Percentiles rank a stretch among this genome's conserved stretches.
These are phyloP conservation scores for Argynnis bischoffii DNA, from an alignment of 2,888 invertebrate species.

Conservation along the genomic window DNA sequence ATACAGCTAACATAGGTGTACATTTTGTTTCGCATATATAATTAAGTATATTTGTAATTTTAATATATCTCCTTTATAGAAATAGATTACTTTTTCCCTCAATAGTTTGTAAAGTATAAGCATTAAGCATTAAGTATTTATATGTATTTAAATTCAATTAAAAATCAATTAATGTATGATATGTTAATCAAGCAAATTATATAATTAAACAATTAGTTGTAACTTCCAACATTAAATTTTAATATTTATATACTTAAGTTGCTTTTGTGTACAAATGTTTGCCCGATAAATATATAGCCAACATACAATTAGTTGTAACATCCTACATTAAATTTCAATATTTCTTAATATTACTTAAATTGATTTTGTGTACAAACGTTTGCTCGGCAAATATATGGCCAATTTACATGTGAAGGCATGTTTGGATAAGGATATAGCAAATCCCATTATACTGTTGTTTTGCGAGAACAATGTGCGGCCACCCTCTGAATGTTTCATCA, in stretches of 20 bases:
- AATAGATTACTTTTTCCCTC: too few relatives aligned
- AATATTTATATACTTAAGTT: background rate
- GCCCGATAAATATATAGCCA: conserved; percentile 51
- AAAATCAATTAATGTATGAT: too few relatives aligned
- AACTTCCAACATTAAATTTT: background rate
- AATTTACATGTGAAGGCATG: conserved; percentile 53
- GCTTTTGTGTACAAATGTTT: conserved; percentile 32
- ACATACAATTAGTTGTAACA: too few relatives aligned
- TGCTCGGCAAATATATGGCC: conserved; percentile 51
- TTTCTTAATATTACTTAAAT: background rate
- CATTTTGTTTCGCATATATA: too few relatives aligned
- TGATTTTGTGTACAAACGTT: conserved; percentile 26
- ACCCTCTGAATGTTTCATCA: conserved; percentile 49
- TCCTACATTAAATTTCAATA: conserved; percentile 2
- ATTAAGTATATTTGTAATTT: too few relatives aligned
- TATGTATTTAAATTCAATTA: too few relatives aligned
- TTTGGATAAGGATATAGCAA: conserved; percentile 48
- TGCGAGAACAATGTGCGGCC: conserved; percentile 43
- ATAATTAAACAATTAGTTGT: too few relatives aligned
- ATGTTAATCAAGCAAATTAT: too few relatives aligned
- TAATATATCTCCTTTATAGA: too few relatives aligned
- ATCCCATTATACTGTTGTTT: conserved; percentile 49
- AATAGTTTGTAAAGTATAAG: too few relatives aligned
- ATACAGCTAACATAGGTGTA: too few relatives aligned
- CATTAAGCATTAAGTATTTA: too few relatives aligned